Evolutionary conservation across 2,797 vertebrate species (phyloP).

Genomic region (Momotus momota): DNA sequence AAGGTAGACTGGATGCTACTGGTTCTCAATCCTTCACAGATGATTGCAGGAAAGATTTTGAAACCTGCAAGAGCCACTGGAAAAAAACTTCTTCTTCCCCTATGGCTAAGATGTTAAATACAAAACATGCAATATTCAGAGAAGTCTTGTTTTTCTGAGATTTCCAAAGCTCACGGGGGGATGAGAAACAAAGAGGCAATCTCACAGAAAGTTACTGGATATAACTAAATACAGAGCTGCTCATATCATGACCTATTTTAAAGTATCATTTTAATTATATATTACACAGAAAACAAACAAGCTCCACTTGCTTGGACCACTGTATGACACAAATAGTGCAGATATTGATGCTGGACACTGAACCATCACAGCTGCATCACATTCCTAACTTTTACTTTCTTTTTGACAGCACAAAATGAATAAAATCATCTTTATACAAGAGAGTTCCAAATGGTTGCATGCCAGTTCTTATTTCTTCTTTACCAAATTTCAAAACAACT

Average conservation of each 20-base stretch:
- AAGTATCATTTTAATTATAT: not conserved
- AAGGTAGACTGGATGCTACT: not conserved
- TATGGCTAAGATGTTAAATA: not conserved
- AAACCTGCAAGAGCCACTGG: not conserved
- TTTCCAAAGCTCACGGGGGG: not conserved
- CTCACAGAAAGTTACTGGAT: not conserved
- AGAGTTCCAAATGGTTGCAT: not conserved
- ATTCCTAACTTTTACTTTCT: not conserved
- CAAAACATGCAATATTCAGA: not conserved
- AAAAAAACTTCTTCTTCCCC: not conserved
- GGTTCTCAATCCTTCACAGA: not conserved
- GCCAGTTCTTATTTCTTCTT: constrained; percentile 29
- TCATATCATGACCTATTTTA: not conserved
- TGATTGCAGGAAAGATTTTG: not conserved
- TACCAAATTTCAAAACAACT: constrained; percentile 5
- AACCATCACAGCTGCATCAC: not conserved
- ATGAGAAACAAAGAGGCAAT: not conserved
- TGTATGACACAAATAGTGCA: not conserved
- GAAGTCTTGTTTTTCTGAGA: not conserved
- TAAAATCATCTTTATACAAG: constrained; percentile 47
- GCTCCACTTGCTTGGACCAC: not conserved
- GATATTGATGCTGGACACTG: not conserved
- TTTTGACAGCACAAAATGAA: constrained; percentile 12
- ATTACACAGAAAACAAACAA: not conserved
- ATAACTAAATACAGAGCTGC: not conserved